phyloP scores from a whole-genome alignment of 2,797 vertebrate genomes.

The Gambelia wislizenii region DNA sequence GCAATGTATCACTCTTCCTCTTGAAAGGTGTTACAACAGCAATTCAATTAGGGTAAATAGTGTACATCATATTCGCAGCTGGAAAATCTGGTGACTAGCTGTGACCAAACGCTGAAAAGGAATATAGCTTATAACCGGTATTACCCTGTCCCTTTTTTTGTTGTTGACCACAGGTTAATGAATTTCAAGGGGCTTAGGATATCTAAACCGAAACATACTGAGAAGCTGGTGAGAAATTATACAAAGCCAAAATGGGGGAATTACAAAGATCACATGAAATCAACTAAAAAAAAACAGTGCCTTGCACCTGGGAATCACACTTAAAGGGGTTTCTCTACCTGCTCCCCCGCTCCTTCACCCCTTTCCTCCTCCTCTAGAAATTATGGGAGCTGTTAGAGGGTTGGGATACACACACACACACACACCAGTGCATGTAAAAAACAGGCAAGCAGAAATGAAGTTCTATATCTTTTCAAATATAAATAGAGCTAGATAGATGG shows the following conservation, averaged over 20 bases:
- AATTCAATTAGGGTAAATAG: constrained; percentile 81
- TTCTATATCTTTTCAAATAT: background rate
- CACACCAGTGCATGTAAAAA: background rate
- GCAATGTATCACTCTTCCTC: constrained; percentile 71
- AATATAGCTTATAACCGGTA: constrained; percentile 65
- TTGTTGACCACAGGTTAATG: constrained; percentile 77
- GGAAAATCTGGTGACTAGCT: constrained; percentile 77
- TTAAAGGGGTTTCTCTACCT: background rate
- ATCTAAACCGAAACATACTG: constrained; percentile 78
- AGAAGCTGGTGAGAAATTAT: constrained; percentile 72
- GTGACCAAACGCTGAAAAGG: constrained; percentile 70
- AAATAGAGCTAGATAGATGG: background rate
- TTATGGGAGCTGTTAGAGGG: too few species aligned
- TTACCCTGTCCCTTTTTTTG: constrained; percentile 29
- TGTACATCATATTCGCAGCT: constrained; percentile 72
- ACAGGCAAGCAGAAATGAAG: background rate
- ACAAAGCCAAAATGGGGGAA: constrained; percentile 53
- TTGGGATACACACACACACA: background rate
- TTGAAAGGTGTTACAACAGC: constrained; percentile 79
- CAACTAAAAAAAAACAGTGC: constrained; percentile 32
- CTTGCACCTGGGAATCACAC: constrained; percentile 53
- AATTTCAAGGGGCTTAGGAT: constrained; percentile 77
- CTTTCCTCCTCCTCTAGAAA: background rate
- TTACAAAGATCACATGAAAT: constrained; percentile 71
- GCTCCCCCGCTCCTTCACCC: background rate